Conservation (phyloP, 2,888 invertebrate genomes). For the Osedax frankpressi region DNA sequence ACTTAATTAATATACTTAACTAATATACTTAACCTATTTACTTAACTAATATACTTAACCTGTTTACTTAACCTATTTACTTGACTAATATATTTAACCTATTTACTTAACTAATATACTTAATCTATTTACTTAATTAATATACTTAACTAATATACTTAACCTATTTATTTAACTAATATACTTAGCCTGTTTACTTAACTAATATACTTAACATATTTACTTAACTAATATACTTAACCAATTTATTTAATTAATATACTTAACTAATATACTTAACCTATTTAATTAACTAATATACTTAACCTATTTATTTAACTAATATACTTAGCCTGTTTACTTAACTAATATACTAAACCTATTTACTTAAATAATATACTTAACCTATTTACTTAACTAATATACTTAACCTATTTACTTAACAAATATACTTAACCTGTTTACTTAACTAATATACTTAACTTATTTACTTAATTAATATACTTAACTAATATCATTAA, state of each 20-base stretch:
- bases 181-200: background rate
- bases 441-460: too few species aligned
- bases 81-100: background rate
- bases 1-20: too few species aligned
- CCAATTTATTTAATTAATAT: background rate
- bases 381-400: background rate
- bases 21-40: too few species aligned
- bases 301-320: background rate
- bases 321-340: background rate
- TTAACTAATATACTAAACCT: background rate
- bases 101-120: background rate
- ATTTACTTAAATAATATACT: background rate
- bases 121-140: background rate
- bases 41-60: background rate
- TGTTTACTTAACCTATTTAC: background rate
- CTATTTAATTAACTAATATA: background rate
- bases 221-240: too few species aligned
- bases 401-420: background rate
- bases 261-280: background rate
- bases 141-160: background rate
- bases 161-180: background rate
- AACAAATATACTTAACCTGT: background rate
- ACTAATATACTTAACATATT: too few species aligned
- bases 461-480: too few species aligned
- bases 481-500: too few species aligned